Conservation (phyloP, 2,888 invertebrate genomes). For the Lypha dubia region DNA sequence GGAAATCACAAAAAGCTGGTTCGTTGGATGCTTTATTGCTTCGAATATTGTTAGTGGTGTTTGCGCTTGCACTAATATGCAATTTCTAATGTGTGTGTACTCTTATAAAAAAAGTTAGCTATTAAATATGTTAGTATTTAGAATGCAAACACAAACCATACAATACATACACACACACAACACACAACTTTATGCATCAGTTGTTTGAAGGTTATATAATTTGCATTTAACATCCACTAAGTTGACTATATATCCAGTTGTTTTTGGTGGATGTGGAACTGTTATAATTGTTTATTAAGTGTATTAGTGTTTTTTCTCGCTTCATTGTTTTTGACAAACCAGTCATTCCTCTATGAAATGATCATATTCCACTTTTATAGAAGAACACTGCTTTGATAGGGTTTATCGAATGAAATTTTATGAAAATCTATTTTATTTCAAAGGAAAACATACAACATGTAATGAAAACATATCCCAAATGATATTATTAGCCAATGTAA, state of each 20-base stretch:
- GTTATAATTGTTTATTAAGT: background rate
- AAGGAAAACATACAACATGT: background rate
- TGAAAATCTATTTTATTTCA: background rate
- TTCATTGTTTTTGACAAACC: background rate
- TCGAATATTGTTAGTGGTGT: constrained; percentile 32
- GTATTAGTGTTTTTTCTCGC: background rate
- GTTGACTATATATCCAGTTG: background rate
- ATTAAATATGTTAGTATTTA: background rate
- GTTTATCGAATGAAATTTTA: no score
- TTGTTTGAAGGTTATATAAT: constrained; percentile 1
- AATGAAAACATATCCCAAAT: background rate
- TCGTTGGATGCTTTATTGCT: constrained; percentile 32
- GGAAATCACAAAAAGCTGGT: constrained; percentile 60
- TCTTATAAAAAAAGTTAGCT: no score
- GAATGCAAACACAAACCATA: background rate
- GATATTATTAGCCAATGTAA: background rate
- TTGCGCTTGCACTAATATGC: constrained; percentile 10
- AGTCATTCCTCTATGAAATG: background rate
- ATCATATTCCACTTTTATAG: no score
- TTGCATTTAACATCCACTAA: background rate
- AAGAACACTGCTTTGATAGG: background rate
- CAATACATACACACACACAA: background rate
- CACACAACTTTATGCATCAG: background rate
- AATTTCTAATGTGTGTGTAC: background rate
- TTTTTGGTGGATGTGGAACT: background rate